A percentile compares a stretch with the other conserved stretches of the same genome.
Evolutionary conservation across 2,888 invertebrate species (phyloP).

Genomic region (Cosmia pyralina): DNA sequence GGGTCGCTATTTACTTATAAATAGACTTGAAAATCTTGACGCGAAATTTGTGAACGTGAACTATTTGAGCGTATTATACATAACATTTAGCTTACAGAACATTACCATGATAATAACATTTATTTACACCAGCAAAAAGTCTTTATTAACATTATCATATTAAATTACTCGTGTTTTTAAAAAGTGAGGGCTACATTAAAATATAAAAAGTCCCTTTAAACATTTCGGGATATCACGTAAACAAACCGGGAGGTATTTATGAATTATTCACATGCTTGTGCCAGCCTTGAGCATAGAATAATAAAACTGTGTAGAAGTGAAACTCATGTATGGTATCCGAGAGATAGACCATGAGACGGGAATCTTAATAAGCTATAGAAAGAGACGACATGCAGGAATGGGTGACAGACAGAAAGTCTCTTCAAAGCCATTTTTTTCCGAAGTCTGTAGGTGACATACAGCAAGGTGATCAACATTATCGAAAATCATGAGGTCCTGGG

Average conservation of each 20-base stretch:
- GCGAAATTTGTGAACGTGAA: not conserved
- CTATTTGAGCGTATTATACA: not conserved
- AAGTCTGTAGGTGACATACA: too few relatives aligned
- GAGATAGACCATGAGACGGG: too few relatives aligned
- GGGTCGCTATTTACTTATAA: not conserved
- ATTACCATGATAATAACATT: constrained; percentile 25
- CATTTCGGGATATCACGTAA: constrained; percentile 57
- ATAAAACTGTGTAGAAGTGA: constrained; percentile 25
- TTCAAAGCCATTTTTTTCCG: too few relatives aligned
- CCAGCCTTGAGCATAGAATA: constrained; percentile 51
- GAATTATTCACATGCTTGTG: constrained; percentile 69
- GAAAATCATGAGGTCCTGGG: too few relatives aligned
- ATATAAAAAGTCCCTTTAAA: constrained; percentile 53
- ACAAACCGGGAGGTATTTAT: constrained; percentile 56
- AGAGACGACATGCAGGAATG: not conserved
- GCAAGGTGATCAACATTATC: too few relatives aligned
- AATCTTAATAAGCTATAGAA: not conserved
- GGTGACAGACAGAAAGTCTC: not conserved
- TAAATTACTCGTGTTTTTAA: constrained; percentile 56
- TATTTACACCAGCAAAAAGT: constrained; percentile 27
- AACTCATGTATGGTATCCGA: not conserved
- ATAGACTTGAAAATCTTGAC: not conserved
- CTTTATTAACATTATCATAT: constrained; percentile 56
- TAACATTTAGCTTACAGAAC: not conserved
- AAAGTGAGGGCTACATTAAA: constrained; percentile 50